phyloP scores from a whole-genome alignment of 2,888 invertebrate species.

The Xylophagus ater region DNA sequence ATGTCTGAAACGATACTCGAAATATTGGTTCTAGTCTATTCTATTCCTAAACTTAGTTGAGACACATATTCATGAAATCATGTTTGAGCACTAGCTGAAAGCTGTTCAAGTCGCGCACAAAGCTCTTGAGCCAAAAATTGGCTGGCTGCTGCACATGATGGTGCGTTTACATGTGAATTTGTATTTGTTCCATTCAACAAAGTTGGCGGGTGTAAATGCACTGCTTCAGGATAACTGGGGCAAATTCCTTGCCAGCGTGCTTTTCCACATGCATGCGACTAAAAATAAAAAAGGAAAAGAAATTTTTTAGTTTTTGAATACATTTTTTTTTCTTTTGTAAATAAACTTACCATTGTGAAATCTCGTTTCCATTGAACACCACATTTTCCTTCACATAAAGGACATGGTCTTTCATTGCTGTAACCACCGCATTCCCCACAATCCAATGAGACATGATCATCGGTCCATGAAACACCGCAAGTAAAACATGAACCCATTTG shows the following conservation, averaged over 20 bases:
- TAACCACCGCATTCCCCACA: slow-evolving; percentile 74
- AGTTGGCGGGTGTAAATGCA: slow-evolving; percentile 23
- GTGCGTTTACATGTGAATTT: slow-evolving; percentile 6
- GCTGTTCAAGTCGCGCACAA: slow-evolving; percentile 43
- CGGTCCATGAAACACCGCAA: slow-evolving; percentile 71
- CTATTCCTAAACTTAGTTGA: too few relatives aligned
- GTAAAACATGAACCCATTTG: slow-evolving; percentile 65
- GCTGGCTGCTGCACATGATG: slow-evolving; percentile 33
- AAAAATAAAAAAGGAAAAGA: slow-evolving; percentile 26
- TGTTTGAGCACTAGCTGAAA: slow-evolving; percentile 39
- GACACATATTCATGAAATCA: slow-evolving; percentile 30
- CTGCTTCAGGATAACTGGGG: slow-evolving; percentile 38
- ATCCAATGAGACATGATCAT: slow-evolving; percentile 63
- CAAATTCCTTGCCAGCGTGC: slow-evolving; percentile 64
- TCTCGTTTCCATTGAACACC: slow-evolving; percentile 62
- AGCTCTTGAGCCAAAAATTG: slow-evolving; percentile 42
- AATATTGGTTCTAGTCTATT: too few relatives aligned
- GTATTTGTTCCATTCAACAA: slow-evolving; percentile 10
- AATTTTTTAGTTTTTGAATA: slow-evolving; percentile 3
- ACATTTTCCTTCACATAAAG: slow-evolving; percentile 63
- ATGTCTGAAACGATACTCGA: too few relatives aligned
- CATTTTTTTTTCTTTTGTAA: background rate
- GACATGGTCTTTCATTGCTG: slow-evolving; percentile 62
- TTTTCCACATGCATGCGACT: slow-evolving; percentile 60
- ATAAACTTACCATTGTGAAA: slow-evolving; percentile 55